Evolutionary conservation across 2,888 invertebrate genomes (phyloP).

Genomic region (Erynnis tages): DNA sequence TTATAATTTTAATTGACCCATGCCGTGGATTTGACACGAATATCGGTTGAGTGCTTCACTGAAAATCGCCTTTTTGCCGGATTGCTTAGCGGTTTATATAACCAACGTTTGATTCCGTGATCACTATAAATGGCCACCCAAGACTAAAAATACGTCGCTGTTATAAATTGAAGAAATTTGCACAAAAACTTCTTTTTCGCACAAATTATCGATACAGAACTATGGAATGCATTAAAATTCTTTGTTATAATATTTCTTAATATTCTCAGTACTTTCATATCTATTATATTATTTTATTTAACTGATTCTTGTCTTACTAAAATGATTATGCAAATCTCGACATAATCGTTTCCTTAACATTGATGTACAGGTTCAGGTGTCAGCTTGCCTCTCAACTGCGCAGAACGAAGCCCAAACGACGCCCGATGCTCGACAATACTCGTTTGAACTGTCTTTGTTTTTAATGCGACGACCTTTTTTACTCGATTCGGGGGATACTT

Average conservation of each 20-base stretch:
- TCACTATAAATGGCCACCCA: too few relatives aligned
- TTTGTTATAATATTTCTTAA: too few relatives aligned
- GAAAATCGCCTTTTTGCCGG: constrained; percentile 38
- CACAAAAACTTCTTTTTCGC: too few relatives aligned
- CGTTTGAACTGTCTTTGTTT: constrained; percentile 43
- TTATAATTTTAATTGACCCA: constrained; percentile 72
- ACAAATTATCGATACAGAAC: too few relatives aligned
- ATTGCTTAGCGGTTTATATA: constrained; percentile 10
- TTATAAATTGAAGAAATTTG: too few relatives aligned
- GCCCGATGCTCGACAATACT: constrained; percentile 31
- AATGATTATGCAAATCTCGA: too few relatives aligned
- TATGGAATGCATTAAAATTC: too few relatives aligned
- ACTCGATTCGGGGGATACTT: constrained; percentile 33
- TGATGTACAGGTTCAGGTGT: constrained; percentile 57
- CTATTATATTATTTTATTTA: too few relatives aligned
- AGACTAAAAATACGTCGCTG: too few relatives aligned
- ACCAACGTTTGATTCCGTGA: not conserved
- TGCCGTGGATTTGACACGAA: constrained; percentile 62
- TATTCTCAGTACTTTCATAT: too few relatives aligned
- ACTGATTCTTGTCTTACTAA: too few relatives aligned
- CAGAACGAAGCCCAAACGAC: constrained; percentile 44
- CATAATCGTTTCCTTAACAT: too few relatives aligned
- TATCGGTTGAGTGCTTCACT: constrained; percentile 42
- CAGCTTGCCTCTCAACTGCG: constrained; percentile 43
- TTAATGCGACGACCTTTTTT: constrained; percentile 43